phyloP scores from a whole-genome alignment of 2,888 invertebrate genomes.

The Polyommatus icarus region DNA sequence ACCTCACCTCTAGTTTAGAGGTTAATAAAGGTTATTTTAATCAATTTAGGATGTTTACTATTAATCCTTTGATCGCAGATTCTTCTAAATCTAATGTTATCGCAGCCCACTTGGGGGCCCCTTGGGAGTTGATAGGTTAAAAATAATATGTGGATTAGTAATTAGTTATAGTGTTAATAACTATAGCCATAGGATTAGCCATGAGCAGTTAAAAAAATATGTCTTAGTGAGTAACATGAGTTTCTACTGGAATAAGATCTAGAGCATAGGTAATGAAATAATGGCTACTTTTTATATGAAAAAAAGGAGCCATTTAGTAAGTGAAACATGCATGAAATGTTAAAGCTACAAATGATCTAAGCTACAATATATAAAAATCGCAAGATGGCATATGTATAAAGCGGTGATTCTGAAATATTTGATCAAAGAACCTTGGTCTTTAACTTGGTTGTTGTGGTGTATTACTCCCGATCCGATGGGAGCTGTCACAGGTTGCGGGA shows the following conservation, averaged over 20 bases:
- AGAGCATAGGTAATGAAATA: not conserved
- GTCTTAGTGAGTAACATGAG: not conserved
- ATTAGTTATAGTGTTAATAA: not conserved
- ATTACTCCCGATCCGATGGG: slow-evolving; percentile 73
- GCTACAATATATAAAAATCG: slow-evolving; percentile 64
- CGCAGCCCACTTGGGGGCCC: too few relatives aligned
- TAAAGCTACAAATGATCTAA: slow-evolving; percentile 14
- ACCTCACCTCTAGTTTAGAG: not conserved
- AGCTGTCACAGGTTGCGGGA: slow-evolving; percentile 60
- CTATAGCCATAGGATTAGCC: not conserved
- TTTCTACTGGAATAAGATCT: not conserved
- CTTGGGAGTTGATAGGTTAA: not conserved
- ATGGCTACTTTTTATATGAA: too few relatives aligned
- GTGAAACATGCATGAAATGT: not conserved
- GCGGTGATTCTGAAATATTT: slow-evolving; percentile 52
- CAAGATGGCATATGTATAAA: slow-evolving; percentile 68
- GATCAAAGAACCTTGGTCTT: slow-evolving; percentile 78
- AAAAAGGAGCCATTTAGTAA: not conserved
- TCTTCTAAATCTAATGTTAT: too few relatives aligned
- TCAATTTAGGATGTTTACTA: not conserved
- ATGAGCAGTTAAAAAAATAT: not conserved
- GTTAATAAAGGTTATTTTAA: not conserved
- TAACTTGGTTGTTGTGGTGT: slow-evolving; percentile 75
- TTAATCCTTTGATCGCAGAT: not conserved
- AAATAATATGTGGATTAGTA: not conserved